Evolutionary conservation across 2,113 vertebrate species (phyloP).

Genomic region (Hydrolagus affinis): DNA sequence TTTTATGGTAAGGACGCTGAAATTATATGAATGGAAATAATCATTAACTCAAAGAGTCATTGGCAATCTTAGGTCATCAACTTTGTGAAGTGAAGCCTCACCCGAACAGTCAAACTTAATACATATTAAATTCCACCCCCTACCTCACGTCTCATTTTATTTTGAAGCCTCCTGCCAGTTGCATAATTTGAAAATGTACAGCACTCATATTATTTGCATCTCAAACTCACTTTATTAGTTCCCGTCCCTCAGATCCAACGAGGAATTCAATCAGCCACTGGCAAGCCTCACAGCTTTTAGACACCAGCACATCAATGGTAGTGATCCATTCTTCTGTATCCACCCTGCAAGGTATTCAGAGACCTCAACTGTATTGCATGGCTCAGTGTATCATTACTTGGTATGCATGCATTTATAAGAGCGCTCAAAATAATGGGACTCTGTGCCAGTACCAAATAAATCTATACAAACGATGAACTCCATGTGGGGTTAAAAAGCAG

Average conservation of each 20-base stretch:
- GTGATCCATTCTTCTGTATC: constrained; percentile 98
- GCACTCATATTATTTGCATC: too few species aligned
- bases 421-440: background rate
- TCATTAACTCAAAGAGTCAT: too few species aligned
- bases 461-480: background rate
- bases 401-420: background rate
- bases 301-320: constrained; percentile 84
- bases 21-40: too few species aligned
- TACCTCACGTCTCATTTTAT: too few species aligned
- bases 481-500: background rate
- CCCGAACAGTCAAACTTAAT: too few species aligned
- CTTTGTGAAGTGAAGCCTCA: too few species aligned
- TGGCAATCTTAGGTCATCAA: too few species aligned
- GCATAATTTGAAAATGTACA: too few species aligned
- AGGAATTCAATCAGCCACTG: constrained; percentile 94
- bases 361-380: background rate
- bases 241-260: constrained; percentile 78
- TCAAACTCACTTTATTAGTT: constrained; percentile 80
- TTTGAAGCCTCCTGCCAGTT: too few species aligned
- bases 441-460: background rate
- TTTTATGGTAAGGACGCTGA: too few species aligned
- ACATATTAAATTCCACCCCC: too few species aligned
- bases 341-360: constrained; percentile 58
- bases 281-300: constrained; percentile 88
- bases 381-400: background rate